Evolutionary conservation across 2,888 invertebrate genomes (phyloP).

Genomic region (Smittia aterrima): DNA sequence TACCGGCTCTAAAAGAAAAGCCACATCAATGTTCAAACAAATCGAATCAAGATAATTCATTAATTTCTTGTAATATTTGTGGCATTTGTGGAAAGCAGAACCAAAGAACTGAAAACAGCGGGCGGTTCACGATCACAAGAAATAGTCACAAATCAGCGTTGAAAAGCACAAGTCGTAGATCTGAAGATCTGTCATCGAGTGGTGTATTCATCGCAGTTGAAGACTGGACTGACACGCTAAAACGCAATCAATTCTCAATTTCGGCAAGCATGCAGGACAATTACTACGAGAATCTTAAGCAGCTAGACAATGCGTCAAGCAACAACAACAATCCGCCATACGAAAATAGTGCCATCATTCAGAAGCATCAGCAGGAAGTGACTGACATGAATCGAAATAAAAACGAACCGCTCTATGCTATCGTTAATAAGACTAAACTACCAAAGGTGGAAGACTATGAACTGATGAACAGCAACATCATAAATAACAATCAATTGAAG

Average conservation of each 20-base stretch:
- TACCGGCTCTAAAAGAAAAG: slow-evolving; percentile 20
- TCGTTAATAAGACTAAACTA: slow-evolving; percentile 49
- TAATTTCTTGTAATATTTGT: slow-evolving; percentile 45
- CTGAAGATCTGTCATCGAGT: slow-evolving; percentile 53
- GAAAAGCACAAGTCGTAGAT: slow-evolving; percentile 44
- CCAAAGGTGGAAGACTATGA: slow-evolving; percentile 14
- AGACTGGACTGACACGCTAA: slow-evolving; percentile 55
- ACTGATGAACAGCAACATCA: slow-evolving; percentile 43
- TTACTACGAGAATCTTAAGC: slow-evolving; percentile 39
- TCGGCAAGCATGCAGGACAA: slow-evolving; percentile 44
- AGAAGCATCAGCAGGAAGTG: slow-evolving; percentile 45
- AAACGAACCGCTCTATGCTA: slow-evolving; percentile 51
- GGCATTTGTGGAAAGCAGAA: slow-evolving; percentile 54
- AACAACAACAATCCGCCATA: slow-evolving; percentile 44
- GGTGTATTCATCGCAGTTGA: slow-evolving; percentile 64
- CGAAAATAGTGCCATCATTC: slow-evolving; percentile 50
- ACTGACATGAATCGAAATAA: slow-evolving; percentile 41
- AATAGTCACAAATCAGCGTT: slow-evolving; percentile 46
- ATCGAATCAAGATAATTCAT: slow-evolving; percentile 30
- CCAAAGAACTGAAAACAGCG: slow-evolving; percentile 56
- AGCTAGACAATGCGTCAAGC: slow-evolving; percentile 37
- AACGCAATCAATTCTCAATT: slow-evolving; percentile 33
- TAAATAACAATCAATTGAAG: slow-evolving; percentile 47
- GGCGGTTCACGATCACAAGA: slow-evolving; percentile 54
- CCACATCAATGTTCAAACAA: slow-evolving; percentile 22